Percentiles rank a stretch among this genome's conserved stretches.
phyloP scores from a whole-genome alignment of 2,797 vertebrate genomes.

The Rhabdomys pumilio region DNA sequence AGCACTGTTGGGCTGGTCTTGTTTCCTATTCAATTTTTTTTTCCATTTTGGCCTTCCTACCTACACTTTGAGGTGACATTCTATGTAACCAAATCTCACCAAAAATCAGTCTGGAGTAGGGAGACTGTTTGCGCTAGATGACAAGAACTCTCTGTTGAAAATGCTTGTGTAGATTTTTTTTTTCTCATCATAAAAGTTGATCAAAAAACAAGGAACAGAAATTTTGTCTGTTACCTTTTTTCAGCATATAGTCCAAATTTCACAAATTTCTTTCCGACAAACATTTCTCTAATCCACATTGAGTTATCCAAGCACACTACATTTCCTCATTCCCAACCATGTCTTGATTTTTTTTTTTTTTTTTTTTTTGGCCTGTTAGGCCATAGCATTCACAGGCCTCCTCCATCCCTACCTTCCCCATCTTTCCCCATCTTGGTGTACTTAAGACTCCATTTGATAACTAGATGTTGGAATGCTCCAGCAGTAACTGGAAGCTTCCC shows the following conservation, averaged over 20 bases:
- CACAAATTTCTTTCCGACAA: not conserved
- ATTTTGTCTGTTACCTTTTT: not conserved
- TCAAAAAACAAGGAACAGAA: not conserved
- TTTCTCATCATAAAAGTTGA: not conserved
- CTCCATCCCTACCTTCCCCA: not conserved
- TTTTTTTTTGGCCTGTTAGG: not conserved
- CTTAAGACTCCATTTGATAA: not conserved
- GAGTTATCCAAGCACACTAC: not conserved
- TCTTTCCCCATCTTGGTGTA: too few species aligned
- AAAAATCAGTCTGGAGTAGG: not conserved
- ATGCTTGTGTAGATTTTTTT: not conserved
- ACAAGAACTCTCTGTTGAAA: not conserved
- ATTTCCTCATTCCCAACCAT: not conserved
- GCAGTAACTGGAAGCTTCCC: not conserved
- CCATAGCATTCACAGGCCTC: not conserved
- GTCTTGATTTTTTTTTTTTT: not conserved
- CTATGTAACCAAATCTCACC: constrained; percentile 9
- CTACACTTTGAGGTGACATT: not conserved
- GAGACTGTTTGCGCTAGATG: not conserved
- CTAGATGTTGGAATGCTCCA: not conserved
- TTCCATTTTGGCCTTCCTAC: not conserved
- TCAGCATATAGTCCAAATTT: not conserved
- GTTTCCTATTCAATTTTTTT: not conserved
- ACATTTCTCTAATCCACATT: not conserved
- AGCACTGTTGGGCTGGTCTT: not conserved